Evolutionary conservation across 2,113 vertebrate species (phyloP), one percentile per base, ranked within the genome.

Genomic region (Paraplagusia blochii): DNA sequence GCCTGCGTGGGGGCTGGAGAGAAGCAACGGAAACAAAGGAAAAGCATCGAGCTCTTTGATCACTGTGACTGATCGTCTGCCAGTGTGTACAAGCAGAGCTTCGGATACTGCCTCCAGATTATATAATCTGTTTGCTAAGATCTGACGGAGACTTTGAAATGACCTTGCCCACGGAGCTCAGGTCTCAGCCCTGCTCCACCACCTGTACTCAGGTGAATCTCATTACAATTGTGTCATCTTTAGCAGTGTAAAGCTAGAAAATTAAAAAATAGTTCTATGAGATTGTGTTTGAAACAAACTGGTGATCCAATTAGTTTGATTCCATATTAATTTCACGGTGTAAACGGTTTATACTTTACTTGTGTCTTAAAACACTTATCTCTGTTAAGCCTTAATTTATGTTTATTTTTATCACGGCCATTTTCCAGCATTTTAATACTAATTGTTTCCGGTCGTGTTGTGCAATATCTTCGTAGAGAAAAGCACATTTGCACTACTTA

Each of bases 21-120:
- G 77, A 69, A 80, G 74, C 74, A 63, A 74, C 63, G 68, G 73
- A 85, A 81, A 82, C 82, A 82, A 76, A 84, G 77, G 22, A 79
- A 80, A 84, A 59, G 74, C 68, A 80, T 82, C 66, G 54, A 67
- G 63, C 17, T 44, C 81, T 85, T 87, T 86, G 79, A 86, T 86
- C 77, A 79, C 63, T 60, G 73, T 69, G 76, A 86, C 75, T 85
- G 80, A 86, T 86, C 69, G 57, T 80, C 81, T 83, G 79, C 79
- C 82, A 79, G 68, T 53, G 29, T 79, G 71, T 71, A 78, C 76
- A 71, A 65, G 56, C 49, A 66, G 70, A 57, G 81, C 69, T 79
- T 81, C 80, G 76, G 64, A 76, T 81, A 57, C 72, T 72, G 73
- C 63, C 43, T 70, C 22, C 54, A 51, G 76, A 75, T 80, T 80